Conservation (phyloP, 2,113 vertebrate genomes). For the Lamprologus tigripictilis region DNA sequence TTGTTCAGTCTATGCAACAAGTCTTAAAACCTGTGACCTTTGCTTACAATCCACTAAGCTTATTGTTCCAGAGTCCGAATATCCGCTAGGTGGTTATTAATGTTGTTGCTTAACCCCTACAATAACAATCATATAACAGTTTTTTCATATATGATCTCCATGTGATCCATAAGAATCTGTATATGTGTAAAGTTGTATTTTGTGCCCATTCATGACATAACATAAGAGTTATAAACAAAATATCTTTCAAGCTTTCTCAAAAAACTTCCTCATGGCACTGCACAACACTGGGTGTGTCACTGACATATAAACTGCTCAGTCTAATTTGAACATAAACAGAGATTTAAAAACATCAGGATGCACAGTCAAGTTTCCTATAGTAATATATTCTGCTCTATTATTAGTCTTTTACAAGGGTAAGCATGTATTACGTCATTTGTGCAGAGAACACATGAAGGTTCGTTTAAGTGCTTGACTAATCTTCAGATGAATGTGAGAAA, state of each 20-base stretch:
- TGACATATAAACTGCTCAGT: not conserved
- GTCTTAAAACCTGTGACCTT: not conserved
- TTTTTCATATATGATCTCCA: not conserved
- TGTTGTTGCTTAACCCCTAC: not conserved
- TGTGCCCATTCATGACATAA: not conserved
- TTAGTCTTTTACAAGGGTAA: not conserved
- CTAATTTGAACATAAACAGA: not conserved
- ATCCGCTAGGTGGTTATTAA: not conserved
- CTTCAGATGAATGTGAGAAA: not conserved
- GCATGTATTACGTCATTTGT: not conserved
- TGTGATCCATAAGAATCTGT: not conserved
- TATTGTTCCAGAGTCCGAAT: accelerated
- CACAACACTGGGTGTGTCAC: not conserved
- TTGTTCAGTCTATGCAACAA: not conserved
- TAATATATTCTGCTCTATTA: not conserved
- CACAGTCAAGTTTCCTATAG: not conserved
- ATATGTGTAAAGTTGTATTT: not conserved
- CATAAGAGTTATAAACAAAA: not conserved
- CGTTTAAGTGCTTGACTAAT: not conserved
- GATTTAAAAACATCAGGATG: not conserved
- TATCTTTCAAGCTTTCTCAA: not conserved
- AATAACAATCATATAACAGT: not conserved
- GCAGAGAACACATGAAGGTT: not conserved
- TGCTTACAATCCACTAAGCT: not conserved
- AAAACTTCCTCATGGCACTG: not conserved